phyloP scores from a whole-genome alignment of 2,797 vertebrate genomes.

The Lithobates sylvaticus region DNA sequence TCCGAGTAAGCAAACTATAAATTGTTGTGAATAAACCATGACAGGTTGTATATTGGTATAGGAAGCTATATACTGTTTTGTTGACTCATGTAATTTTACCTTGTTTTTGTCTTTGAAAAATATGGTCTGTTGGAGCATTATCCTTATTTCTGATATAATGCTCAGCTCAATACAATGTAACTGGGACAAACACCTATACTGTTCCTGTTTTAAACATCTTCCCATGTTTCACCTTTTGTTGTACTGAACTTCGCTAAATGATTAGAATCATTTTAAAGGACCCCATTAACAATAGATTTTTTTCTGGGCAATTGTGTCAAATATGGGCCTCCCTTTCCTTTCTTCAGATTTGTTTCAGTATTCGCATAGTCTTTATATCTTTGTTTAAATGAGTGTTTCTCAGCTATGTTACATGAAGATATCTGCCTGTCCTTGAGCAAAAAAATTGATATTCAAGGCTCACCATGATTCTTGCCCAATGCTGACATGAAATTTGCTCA shows the following conservation, averaged over 20 bases:
- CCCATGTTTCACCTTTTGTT: background rate
- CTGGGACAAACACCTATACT: slow-evolving; percentile 3
- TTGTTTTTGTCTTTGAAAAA: slow-evolving; percentile 35
- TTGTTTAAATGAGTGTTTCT: too few species aligned
- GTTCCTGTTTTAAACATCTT: background rate
- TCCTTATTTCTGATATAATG: background rate
- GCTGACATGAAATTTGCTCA: background rate
- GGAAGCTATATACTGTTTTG: slow-evolving; percentile 34
- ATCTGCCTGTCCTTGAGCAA: background rate
- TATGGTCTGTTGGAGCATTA: slow-evolving; percentile 7
- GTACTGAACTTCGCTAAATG: background rate
- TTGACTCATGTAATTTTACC: slow-evolving; percentile 36
- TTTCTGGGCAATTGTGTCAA: background rate
- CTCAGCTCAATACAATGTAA: slow-evolving; percentile 7
- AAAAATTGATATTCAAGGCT: background rate
- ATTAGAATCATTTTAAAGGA: background rate
- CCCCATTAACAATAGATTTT: background rate
- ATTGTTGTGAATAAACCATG: slow-evolving; percentile 33
- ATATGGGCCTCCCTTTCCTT: background rate
- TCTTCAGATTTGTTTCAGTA: background rate
- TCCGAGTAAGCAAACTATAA: slow-evolving; percentile 20
- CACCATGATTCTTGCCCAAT: background rate
- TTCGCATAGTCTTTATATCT: background rate
- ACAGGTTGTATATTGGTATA: slow-evolving; percentile 13
- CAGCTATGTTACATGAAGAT: background rate